Percentiles rank a stretch among this genome's conserved stretches.
Conservation (phyloP, 2,797 vertebrate genomes). For the Spea hammondii region DNA sequence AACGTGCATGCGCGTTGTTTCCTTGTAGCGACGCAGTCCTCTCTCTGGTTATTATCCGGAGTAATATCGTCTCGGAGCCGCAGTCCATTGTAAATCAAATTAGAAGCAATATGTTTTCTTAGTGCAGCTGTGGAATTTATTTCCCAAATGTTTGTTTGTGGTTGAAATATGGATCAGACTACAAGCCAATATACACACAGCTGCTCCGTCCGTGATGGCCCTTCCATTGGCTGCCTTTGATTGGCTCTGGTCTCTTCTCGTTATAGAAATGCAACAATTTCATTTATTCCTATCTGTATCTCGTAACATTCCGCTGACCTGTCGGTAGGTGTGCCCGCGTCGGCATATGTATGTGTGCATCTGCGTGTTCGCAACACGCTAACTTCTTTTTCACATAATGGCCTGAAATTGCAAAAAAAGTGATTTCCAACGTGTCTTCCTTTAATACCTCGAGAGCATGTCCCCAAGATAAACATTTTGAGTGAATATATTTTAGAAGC, state of each 20-base stretch:
- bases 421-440: neutral
- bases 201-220: neutral
- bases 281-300: conserved; percentile 5
- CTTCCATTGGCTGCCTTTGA: neutral
- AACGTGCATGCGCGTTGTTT: neutral
- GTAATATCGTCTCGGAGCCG: conserved; percentile 24
- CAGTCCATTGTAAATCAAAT: conserved; percentile 41
- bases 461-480: neutral
- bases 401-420: too few relatives aligned
- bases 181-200: conserved; percentile 21
- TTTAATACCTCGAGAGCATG: neutral
- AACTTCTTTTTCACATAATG: too few relatives aligned
- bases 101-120: conserved; percentile 31
- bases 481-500: conserved; percentile 1
- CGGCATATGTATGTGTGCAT: too few relatives aligned
- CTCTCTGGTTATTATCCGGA: conserved; percentile 14
- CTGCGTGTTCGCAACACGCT: too few relatives aligned
- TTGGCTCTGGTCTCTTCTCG: neutral
- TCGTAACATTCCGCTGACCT: neutral
- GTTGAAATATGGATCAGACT: conserved; percentile 33
- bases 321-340: too few relatives aligned
- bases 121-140: conserved; percentile 39
- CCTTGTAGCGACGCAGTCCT: neutral
- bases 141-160: conserved; percentile 45
- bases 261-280: neutral